Base-by-base conservation (phyloP, 2,797 vertebrate genomes). In the Enoplosus armatus region DNA sequence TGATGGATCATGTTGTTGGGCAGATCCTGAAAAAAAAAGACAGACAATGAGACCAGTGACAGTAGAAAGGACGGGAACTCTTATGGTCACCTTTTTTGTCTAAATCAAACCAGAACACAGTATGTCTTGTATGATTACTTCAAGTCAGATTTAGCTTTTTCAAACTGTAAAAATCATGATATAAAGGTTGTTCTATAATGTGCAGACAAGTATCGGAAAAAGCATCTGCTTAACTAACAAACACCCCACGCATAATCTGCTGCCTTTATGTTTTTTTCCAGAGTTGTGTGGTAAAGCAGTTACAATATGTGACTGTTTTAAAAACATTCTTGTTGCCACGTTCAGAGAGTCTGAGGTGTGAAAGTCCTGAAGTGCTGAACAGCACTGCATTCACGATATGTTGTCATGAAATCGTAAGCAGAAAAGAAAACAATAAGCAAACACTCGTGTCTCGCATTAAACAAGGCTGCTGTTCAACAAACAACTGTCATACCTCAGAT, bases 1-100 rank as follows among this genome's bases (percentile, higher is more conserved):
- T 99, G 98, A 89, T 99, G 98, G 91, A 99, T 99, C 98, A 99
- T 99, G 94, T 99, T 99, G 94, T 99, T 99, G 39, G 98, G 98
- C 79, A 99, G 94, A 94, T 99, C 98, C 98, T 99, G 78, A 74
- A 75, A 53, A 70, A 16, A 2, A 48, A 69, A 33, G 15, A 24
- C 2, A 0, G 39, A 29, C 12, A 55, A 37, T 77, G 3, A 74
- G 8, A 66, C 0, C 4, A 8, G 6, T 39, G 50, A 70, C 0
- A 14, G 35, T 53, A 12, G 1, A 1, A 11, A 9, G 5, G 29
- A 54, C 3, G 0, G n/a, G 18, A 24, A 26, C 8, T 12, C n/a
- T 50, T 9, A 33, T 16, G 18, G 24, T 10, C 8, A 51, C 10
- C 22, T 6, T 47, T 6, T 48, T 6, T n/a, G 16, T 58, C 45